These are phyloP conservation scores for Pocillopora meandrina DNA, from an alignment of 92 coral and sea anemone genomes.

Conservation along the genomic window DNA sequence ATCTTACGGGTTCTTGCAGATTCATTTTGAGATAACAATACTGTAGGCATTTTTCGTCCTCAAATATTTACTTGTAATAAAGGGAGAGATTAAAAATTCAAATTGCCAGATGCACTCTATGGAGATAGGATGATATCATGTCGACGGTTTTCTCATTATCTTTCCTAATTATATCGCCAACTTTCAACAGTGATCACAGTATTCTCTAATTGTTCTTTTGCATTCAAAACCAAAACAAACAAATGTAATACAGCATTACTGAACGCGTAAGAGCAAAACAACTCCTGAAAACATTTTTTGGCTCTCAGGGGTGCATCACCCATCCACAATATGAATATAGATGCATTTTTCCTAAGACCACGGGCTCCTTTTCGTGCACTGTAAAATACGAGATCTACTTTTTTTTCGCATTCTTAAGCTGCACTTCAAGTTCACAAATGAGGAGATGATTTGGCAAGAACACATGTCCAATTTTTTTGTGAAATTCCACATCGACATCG, in stretches of 20 bases:
- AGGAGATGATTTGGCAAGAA: no score
- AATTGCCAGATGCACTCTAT: neutral
- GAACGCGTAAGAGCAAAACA: no score
- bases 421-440: no score
- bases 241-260: neutral
- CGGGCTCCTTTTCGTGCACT: no score
- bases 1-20: neutral
- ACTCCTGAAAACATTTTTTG: no score
- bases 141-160: neutral
- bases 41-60: neutral
- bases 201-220: neutral
- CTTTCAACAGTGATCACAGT: slow-evolving; percentile 2
- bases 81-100: neutral
- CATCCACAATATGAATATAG: no score
- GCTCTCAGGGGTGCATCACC: no score
- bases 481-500: no score
- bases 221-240: neutral
- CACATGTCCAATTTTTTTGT: no score
- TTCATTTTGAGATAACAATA: neutral
- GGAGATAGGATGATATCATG: neutral
- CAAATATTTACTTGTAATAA: neutral
- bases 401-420: no score
- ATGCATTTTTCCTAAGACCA: no score
- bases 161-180: neutral
- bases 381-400: no score